Evolutionary conservation across 2,888 invertebrate species (phyloP).

Genomic region (Melolontha melolontha): DNA sequence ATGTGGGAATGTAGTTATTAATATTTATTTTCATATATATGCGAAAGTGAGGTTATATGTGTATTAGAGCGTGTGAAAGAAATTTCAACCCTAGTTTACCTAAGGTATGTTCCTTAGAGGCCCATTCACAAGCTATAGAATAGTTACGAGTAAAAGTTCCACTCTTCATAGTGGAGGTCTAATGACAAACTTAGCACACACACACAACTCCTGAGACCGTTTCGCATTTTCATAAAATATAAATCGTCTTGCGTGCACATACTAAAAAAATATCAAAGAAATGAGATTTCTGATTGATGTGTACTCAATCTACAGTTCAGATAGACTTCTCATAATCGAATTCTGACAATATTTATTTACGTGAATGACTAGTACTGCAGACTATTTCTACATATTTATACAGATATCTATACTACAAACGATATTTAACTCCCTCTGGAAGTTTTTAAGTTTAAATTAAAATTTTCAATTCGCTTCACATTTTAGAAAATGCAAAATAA

Average conservation of each 20-base stretch:
- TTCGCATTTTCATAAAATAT: constrained; percentile 22
- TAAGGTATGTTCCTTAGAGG: constrained; percentile 18
- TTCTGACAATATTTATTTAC: constrained; percentile 49
- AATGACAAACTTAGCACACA: constrained; percentile 1
- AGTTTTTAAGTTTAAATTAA: too few relatives aligned
- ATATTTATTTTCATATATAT: constrained; percentile 33
- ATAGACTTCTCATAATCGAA: constrained; percentile 47
- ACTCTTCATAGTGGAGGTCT: constrained; percentile 1
- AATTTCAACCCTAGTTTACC: constrained; percentile 28
- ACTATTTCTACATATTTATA: too few relatives aligned
- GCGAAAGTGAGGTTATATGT: constrained; percentile 14
- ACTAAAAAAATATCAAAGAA: constrained; percentile 44
- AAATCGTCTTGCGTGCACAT: constrained; percentile 18
- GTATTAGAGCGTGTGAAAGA: constrained; percentile 21
- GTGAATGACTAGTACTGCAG: constrained; percentile 32
- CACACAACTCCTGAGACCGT: too few relatives aligned
- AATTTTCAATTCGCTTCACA: too few relatives aligned
- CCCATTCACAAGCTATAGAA: constrained; percentile 21
- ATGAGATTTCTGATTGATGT: constrained; percentile 45
- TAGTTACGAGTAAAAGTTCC: constrained; percentile 30
- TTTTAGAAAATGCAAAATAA: too few relatives aligned
- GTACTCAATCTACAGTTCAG: constrained; percentile 30
- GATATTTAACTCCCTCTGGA: too few relatives aligned
- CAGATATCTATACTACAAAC: too few relatives aligned
- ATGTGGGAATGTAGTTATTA: constrained; percentile 35